Evolutionary conservation across 2,888 invertebrate genomes (phyloP).

Genomic region (Odontomyia ornata): DNA sequence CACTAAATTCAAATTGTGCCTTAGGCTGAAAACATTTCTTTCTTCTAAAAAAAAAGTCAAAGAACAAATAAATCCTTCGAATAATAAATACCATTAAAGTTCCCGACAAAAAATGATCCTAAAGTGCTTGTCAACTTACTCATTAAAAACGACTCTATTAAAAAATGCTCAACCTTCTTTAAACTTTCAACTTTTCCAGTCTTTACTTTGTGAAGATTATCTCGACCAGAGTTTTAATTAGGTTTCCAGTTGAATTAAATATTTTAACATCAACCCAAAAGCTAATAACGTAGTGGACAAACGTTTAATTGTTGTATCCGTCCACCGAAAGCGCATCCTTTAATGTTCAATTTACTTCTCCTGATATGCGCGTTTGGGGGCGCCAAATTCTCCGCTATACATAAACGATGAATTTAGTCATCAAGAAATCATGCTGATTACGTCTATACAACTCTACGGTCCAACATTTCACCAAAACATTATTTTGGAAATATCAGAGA

Average conservation of each 20-base stretch:
- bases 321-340: not conserved
- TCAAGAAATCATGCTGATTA: conserved; percentile 1
- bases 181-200: not conserved
- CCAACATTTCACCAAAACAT: not conserved
- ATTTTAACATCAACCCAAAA: not conserved
- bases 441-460: not conserved
- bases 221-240: conserved; percentile 4
- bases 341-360: not conserved
- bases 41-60: too few species aligned
- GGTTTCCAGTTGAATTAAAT: conserved; percentile 11
- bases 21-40: too few species aligned
- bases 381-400: not conserved
- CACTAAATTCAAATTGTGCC: too few species aligned
- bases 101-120: not conserved
- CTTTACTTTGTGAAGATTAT: not conserved
- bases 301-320: not conserved
- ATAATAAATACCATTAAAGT: too few species aligned
- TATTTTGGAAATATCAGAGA: not conserved
- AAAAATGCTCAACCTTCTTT: too few species aligned
- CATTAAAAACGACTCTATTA: too few species aligned
- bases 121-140: too few species aligned
- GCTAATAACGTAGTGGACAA: not conserved
- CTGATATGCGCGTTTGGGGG: not conserved
- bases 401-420: not conserved
- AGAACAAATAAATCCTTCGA: too few species aligned